A percentile compares a stretch with the other conserved stretches of the same genome.
These are phyloP conservation scores for Rapana venosa DNA, from an alignment of 2,888 invertebrate genomes.

Conservation along the genomic window DNA sequence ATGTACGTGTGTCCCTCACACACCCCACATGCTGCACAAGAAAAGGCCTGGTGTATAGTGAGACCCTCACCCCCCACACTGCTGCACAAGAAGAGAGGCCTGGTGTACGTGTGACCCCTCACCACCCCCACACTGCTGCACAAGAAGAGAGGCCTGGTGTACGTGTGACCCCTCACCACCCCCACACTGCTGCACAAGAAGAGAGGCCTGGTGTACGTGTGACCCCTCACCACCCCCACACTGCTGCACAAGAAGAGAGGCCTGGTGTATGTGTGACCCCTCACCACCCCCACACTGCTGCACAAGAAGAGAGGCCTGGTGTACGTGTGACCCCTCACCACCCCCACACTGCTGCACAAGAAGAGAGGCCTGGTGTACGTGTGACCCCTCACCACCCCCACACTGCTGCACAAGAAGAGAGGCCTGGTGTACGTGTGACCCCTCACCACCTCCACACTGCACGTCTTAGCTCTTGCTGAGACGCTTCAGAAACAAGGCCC, in stretches of 20 bases:
- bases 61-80: background rate
- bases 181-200: background rate
- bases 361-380: too few relatives aligned
- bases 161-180: background rate
- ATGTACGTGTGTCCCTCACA: too few relatives aligned
- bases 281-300: too few relatives aligned
- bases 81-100: background rate
- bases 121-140: background rate
- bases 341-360: too few relatives aligned
- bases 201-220: conserved; percentile 19
- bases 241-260: background rate
- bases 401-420: too few relatives aligned
- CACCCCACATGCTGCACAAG: too few relatives aligned
- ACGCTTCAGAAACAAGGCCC: too few relatives aligned
- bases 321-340: too few relatives aligned
- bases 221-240: too few relatives aligned
- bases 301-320: conserved; percentile 21
- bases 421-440: conserved; percentile 27
- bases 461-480: background rate
- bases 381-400: too few relatives aligned
- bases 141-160: too few relatives aligned
- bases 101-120: conserved; percentile 25
- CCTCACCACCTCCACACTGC: background rate
- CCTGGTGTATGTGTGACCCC: too few relatives aligned
- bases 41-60: conserved; percentile 20